Base-by-base conservation (phyloP, 2,113 vertebrate genomes). In the Ctenodactylus gundi region DNA sequence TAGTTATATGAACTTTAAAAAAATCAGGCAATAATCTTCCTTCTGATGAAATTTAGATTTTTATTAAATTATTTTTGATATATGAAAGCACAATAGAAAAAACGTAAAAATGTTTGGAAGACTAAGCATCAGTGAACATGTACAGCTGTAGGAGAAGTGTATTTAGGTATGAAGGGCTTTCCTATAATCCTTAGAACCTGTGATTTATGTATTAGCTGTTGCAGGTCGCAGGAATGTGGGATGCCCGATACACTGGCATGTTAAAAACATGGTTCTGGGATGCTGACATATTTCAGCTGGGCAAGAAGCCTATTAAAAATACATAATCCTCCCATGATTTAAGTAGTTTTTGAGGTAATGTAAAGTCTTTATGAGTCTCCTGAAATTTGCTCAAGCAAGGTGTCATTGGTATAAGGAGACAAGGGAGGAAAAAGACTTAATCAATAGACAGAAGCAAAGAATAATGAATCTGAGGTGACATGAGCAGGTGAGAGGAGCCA, bases 391-490 rank as follows among this genome's bases (percentile, higher is more conserved):
- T 64, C 49, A 88, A 92, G 5, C 51, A 77, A 53, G 73, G 34
- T 70, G 36, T 88, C 85, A 75, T 82, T 15, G 46, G 21, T 60
- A 10, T 34, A 57, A 41, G 51, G 46, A 83, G 67, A 72, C 84
- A 95, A 90, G 21, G 23, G 25, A 5, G 13, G 1, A 4, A 6
- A 11, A 1, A 17, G 21, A 25, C 10, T 70, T 29, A n/a, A 76
- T 91, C 58, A 34, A 64, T 93, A 81, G 62, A 25, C 5, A 90
- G 36, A 62, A 95, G 76, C 21, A 88, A 85, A 88, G 84, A 65
- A 49, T 39, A 70, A 36, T 84, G 75, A 95, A 77, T 93, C 92
- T 84, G 53, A 95, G 78, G 27, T 14, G 44, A 58, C 20, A 55
- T 29, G 4, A 65, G 60, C 21, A 77, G 34, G 57, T 23, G 39